phyloP scores from a whole-genome alignment of 2,113 vertebrate species.

The Orthochromis indermauri region DNA sequence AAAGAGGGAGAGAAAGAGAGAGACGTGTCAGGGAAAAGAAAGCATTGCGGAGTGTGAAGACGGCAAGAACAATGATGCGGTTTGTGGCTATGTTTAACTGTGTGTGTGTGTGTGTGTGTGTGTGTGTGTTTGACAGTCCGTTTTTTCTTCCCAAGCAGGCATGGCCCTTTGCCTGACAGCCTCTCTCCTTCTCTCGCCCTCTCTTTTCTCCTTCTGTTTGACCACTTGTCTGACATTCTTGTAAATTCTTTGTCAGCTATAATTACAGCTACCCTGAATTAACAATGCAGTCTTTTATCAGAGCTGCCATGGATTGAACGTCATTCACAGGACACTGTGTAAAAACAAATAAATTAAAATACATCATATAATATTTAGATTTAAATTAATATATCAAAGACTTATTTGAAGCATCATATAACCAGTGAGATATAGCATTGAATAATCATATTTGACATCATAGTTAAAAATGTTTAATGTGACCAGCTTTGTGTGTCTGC shows the following conservation, averaged over 20 bases:
- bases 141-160: background rate
- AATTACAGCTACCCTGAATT: background rate
- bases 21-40: constrained; percentile 17
- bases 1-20: background rate
- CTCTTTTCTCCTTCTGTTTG: background rate
- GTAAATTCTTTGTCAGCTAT: background rate
- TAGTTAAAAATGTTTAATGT: background rate
- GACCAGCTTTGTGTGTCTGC: background rate
- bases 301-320: background rate
- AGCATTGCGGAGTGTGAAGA: constrained; percentile 13
- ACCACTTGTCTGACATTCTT: background rate
- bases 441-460: background rate
- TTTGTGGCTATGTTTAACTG: constrained; percentile 25
- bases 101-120: background rate
- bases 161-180: background rate
- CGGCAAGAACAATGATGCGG: constrained; percentile 11
- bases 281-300: background rate
- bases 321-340: background rate
- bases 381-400: background rate
- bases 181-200: background rate
- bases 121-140: background rate
- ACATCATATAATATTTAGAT: accelerated
- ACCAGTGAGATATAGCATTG: background rate
- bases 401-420: background rate
- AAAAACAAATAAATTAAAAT: background rate